Conservation (phyloP, 2,797 vertebrate genomes). For the Molossus alvarezi region DNA sequence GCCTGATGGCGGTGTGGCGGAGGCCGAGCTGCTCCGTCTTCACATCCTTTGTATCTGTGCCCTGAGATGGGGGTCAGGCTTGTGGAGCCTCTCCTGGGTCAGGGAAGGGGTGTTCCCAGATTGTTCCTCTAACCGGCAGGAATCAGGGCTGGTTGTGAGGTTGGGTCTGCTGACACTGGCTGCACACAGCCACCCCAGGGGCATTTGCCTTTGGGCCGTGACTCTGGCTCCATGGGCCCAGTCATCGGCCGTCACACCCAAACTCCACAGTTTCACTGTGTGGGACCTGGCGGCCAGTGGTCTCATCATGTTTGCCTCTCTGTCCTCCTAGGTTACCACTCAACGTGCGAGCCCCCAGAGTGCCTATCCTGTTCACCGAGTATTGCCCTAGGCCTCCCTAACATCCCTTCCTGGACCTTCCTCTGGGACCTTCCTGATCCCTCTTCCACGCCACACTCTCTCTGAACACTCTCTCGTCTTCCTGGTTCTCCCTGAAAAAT, state of each 20-base stretch:
- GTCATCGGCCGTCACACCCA: background rate
- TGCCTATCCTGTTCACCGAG: background rate
- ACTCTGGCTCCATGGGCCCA: background rate
- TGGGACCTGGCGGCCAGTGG: background rate
- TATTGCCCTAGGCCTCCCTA: no score
- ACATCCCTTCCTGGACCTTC: background rate
- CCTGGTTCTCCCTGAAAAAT: background rate
- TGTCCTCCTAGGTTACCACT: background rate
- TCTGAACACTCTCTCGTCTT: background rate
- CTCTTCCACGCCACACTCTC: background rate
- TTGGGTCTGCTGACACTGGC: background rate
- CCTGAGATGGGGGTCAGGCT: background rate
- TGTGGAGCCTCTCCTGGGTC: background rate
- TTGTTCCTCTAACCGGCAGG: background rate
- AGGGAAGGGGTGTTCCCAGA: background rate
- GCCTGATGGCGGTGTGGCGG: background rate
- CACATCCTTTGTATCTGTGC: background rate
- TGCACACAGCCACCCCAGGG: background rate
- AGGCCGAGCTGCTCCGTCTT: background rate
- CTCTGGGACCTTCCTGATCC: background rate
- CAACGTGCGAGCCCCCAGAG: no score
- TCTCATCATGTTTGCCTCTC: background rate
- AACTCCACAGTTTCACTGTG: background rate
- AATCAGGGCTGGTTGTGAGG: background rate
- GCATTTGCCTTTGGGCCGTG: fast-evolving